Evolutionary conservation across 2,888 invertebrate species (phyloP).

Genomic region (Machimus atricapillus): DNA sequence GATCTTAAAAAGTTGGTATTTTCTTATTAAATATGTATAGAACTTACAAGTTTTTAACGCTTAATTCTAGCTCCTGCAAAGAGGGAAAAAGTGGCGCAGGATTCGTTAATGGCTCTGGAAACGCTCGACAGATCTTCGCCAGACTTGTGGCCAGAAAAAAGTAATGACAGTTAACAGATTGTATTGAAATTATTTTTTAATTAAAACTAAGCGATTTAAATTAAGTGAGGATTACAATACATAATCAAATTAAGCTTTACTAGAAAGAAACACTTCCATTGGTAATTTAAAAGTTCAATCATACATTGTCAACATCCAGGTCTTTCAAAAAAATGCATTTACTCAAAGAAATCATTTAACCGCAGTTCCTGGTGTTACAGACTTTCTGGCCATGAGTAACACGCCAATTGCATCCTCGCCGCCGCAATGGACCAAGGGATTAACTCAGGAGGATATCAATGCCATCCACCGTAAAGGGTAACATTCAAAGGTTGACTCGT

Average conservation of each 20-base stretch:
- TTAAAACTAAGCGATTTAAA: neutral
- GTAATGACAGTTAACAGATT: constrained; percentile 65
- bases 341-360: constrained; percentile 46
- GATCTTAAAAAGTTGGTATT: constrained; percentile 1
- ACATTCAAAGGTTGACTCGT: neutral
- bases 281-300: neutral
- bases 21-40: neutral
- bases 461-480: constrained; percentile 78
- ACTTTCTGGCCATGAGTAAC: constrained; percentile 77
- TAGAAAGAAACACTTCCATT: neutral
- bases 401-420: constrained; percentile 64
- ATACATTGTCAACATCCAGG: neutral
- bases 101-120: constrained; percentile 85
- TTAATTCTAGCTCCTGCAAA: constrained; percentile 33
- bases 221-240: neutral
- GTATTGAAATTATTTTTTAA: neutral
- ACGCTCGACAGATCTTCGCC: constrained; percentile 94
- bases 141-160: constrained; percentile 95
- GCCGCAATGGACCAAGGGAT: constrained; percentile 72
- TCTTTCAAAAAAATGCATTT: neutral
- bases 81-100: constrained; percentile 63
- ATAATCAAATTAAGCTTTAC: neutral
- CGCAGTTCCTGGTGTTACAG: constrained; percentile 88
- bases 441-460: constrained; percentile 76
- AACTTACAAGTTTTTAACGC: neutral